phyloP scores from a whole-genome alignment of 2,888 invertebrate genomes.

The Eupithecia centaureata region DNA sequence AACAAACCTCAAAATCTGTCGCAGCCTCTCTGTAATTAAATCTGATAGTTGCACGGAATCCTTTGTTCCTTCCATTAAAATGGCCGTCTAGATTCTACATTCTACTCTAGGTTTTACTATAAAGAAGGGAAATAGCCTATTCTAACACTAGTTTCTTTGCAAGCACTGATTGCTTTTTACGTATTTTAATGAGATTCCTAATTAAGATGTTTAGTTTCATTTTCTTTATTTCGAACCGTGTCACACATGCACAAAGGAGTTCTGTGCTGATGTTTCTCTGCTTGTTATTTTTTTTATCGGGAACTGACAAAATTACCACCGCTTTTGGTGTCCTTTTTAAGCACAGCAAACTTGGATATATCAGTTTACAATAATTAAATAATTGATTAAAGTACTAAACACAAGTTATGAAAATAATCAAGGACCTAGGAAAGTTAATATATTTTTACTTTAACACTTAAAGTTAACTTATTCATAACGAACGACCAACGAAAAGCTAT shows the following conservation, averaged over 20 bases:
- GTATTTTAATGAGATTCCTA: neutral
- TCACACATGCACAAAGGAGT: neutral
- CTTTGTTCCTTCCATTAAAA: slow-evolving; percentile 51
- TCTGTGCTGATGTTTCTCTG: neutral
- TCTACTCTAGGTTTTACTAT: slow-evolving; percentile 3
- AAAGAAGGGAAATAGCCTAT: slow-evolving; percentile 1
- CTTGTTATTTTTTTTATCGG: neutral
- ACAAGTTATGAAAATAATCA: no score
- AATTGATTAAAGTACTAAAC: no score
- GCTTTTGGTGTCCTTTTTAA: no score
- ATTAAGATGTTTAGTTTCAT: neutral
- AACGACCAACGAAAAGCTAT: no score
- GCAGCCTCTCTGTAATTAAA: slow-evolving; percentile 60
- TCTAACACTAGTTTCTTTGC: slow-evolving; percentile 3
- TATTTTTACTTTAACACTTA: neutral
- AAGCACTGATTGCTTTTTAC: neutral
- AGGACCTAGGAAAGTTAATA: no score
- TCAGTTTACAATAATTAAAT: no score
- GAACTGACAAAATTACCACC: no score
- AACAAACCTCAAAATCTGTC: slow-evolving; percentile 55
- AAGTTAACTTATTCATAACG: neutral
- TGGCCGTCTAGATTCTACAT: neutral
- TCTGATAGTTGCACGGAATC: slow-evolving; percentile 55
- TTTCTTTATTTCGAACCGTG: neutral
- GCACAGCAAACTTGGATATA: no score